A percentile compares a stretch with the other conserved stretches of the same genome.
Evolutionary conservation across 2,113 vertebrate species (phyloP).

Genomic region (Agelaius phoeniceus): DNA sequence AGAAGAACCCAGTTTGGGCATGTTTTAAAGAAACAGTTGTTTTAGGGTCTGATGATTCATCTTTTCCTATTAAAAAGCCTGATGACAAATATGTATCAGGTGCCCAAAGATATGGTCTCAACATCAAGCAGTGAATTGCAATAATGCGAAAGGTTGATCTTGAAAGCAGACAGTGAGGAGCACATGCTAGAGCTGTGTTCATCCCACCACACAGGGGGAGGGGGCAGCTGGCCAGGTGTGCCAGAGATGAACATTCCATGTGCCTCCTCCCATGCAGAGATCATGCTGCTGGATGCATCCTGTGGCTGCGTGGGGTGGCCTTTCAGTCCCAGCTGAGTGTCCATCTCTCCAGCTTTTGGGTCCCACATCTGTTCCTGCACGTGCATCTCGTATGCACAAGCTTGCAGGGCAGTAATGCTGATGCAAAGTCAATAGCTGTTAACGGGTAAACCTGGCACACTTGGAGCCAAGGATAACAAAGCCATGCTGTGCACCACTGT

Average conservation of each 20-base stretch:
- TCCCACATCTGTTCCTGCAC: background rate
- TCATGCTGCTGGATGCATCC: fast-evolving
- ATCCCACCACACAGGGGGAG: background rate
- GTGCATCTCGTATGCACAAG: background rate
- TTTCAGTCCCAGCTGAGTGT: background rate
- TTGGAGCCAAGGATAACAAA: background rate
- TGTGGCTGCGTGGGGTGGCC: background rate
- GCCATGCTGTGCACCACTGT: background rate
- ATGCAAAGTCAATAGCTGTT: fast-evolving
- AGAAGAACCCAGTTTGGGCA: background rate
- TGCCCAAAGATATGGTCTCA: background rate
- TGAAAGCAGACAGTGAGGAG: background rate
- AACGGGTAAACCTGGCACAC: background rate
- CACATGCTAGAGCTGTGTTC: background rate
- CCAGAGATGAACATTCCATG: fast-evolving
- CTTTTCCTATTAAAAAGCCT: background rate
- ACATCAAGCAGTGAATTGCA: background rate
- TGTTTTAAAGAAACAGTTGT: background rate
- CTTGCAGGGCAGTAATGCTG: background rate
- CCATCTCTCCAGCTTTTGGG: background rate
- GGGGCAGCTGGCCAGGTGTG: background rate
- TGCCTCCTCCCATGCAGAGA: fast-evolving
- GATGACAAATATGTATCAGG: background rate
- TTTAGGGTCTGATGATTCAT: background rate
- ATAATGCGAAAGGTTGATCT: fast-evolving